Conservation (phyloP, 2,797 vertebrate species). For the Microchirus variegatus region DNA sequence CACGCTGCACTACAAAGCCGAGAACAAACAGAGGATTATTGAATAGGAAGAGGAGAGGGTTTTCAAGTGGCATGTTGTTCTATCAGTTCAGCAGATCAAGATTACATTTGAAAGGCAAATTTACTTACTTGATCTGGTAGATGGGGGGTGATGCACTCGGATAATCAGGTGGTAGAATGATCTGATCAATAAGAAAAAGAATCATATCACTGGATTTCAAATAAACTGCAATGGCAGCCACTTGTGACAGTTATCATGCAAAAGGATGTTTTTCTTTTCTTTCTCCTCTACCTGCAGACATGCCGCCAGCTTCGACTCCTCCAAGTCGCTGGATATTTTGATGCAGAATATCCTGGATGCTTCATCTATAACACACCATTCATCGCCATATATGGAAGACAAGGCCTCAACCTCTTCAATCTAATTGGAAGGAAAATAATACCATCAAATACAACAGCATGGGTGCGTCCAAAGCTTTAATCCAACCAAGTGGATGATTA, state of each 20-base stretch:
- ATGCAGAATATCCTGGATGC: slow-evolving; percentile 93
- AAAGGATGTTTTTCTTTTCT: neutral
- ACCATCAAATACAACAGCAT: too few relatives aligned
- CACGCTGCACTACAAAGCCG: slow-evolving; percentile 88
- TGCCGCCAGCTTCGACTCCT: slow-evolving; percentile 85
- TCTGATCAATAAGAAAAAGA: slow-evolving; percentile 67
- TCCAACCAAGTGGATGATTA: too few relatives aligned
- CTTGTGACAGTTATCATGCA: neutral
- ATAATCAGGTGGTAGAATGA: slow-evolving; percentile 92
- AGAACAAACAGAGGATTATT: slow-evolving; percentile 62
- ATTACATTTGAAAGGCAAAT: slow-evolving; percentile 64
- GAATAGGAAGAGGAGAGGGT: slow-evolving; percentile 43
- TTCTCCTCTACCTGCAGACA: slow-evolving; percentile 88
- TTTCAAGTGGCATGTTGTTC: slow-evolving; percentile 51
- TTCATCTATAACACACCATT: slow-evolving; percentile 96
- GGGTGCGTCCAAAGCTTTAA: too few relatives aligned
- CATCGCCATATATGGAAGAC: slow-evolving; percentile 94
- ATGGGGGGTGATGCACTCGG: slow-evolving; percentile 91
- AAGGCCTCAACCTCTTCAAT: slow-evolving; percentile 95
- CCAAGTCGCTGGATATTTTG: slow-evolving; percentile 84
- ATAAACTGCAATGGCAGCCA: neutral
- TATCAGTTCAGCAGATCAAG: slow-evolving; percentile 47
- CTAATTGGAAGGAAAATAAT: slow-evolving; percentile 65
- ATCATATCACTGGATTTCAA: slow-evolving; percentile 9
- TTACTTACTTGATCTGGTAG: slow-evolving; percentile 95